Evolutionary conservation across 1,140 invertebrate species (phyloP), one percentile per base, ranked within the genome.

Genomic region (Marisa cornuarietis): DNA sequence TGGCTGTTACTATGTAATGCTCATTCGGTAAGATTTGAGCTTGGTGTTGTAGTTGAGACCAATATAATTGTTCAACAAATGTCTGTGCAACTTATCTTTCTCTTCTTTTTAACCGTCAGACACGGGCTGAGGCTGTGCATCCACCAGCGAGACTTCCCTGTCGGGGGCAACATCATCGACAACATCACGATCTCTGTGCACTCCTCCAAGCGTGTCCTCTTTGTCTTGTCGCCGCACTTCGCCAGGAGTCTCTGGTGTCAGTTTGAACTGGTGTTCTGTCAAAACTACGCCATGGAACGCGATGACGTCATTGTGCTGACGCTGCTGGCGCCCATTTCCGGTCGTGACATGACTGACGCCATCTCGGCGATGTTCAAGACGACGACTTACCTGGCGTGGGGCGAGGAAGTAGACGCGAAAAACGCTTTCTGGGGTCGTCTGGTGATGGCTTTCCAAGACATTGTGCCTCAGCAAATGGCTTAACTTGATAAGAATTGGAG

Each of bases 181-280:
- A 88, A 86, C 76, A 87, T 88, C 69, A 69, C 82, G 10, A 76
- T 84, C 14, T 76, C 76, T 24, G 85, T 89, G 52, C 81, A 84
- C 13, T 49, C 65, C 24, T 86, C 86, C 72, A 75, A 79, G 71
- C 79, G 79, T 26, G 62, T 83, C n/a, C 18, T 89, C 20, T 54
- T 85, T 13, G 69, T 88, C 20, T 42, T 88, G 22, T 83, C 85
- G 10, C 78, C 82, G 16, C 77, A 78, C n/a, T 87, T 86, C 73
- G 76, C 83, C 18, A 69, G 79, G 61, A 85, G 83, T 31, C 71
- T 82, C 42, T 87, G 87, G 87, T 87, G 86, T 78, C 76, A 81
- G 54, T 85, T 85, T 76, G 86, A 87, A 86, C 92, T 93, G 13
- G 92, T 93, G 77, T 85, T 87, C n/a, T 82, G 79, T 65, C 74